Base-by-base conservation (phyloP, 2,113 vertebrate species). In the Muntiacus muntjak region DNA sequence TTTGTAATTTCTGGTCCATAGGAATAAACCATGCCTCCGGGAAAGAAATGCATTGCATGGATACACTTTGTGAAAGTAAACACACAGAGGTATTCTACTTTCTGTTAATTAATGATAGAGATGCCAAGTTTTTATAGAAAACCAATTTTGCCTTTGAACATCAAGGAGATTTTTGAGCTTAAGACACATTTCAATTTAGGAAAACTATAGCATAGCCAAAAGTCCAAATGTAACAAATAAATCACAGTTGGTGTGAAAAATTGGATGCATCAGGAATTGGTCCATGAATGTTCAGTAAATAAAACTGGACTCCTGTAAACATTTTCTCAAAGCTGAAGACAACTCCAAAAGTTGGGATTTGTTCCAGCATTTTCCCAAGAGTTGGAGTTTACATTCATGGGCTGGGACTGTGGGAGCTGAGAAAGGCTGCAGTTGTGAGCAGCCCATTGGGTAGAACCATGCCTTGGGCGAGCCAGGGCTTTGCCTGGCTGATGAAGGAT, bases 101-200 rank as follows among this genome's bases (percentile, higher is more conserved):
- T 96, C 83, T 97, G 95, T 97, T 98, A 98, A 98, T 98, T 98
- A 97, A 98, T 93, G 95, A 92, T 94, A 97, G 88, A 2, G 6
- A 79, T 89, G 95, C 93, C 94, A 97, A 91, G 97, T 88, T 97
- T 98, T 97, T 95, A 95, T 95, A 97, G 98, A 86, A 97, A 97
- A 97, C 91, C 95, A 97, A 71, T 97, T 98, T 97, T 97, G 62
- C 93, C 89, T 97, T 86, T 79, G 55, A 96, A 97, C 96, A 96
- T 96, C 52, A 97, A 95, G 95, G 95, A 98, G 83, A 97, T 96
- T 85, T 98, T 94, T 74, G 91, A 96, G 91, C 88, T 62, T 89
- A 96, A 97, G 94, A 95, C 96, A 96, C 87, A 19, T 96, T 97
- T 98, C 91, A 91, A 87, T 97, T 98, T 96, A 94, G 91, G 74